Evolutionary conservation across 2,797 vertebrate species (phyloP), one percentile per base, ranked within the genome.

Genomic region (Mormyrops boulengeri): DNA sequence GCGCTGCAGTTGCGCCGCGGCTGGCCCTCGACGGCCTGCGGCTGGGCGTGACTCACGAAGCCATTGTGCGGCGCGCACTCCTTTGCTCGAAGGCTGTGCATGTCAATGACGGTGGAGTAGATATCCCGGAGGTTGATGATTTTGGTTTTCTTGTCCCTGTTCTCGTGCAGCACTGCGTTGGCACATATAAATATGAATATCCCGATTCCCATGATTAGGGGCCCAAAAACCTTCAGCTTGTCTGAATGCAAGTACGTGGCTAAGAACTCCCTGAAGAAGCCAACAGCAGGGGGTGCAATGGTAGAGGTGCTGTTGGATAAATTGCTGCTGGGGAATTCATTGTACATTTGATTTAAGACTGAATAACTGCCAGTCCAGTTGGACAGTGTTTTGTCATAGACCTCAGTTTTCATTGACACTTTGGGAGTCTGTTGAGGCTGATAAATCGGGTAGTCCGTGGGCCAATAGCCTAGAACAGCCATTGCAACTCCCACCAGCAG

Each of bases 391-490:
- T 47, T 91, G 14, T 90, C 87, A 80, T 90, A 50, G 3, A 88
- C 88, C 84, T 34, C 50, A 53, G 84, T 50, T 52, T 88, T 91
- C 30, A 82, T 50, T 11, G 80, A 80, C 11, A 88, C 55, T 41
- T 90, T 92, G 34, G 89, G 77, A 22, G 80, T 82, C 0, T 34
- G 90, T 88, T 92, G 91, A 89, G 93, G 94, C 77, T 92, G 92
- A 88, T 94, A 95, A 55, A 96, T 91, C 1, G 94, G 93, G 89
- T 92, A 95, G 38, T 96, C 94, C 88, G 96, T 97, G 0, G 98
- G 98, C 97, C 98, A 99, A 92, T 99, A 99, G 88, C 98, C 98
- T 93, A 99, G 93, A 88, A 98, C 96, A 0, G 98, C 98, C 96
- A 99, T 96, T 88, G 97, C 94, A 0, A 97, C 95, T 14, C 98